Base-by-base conservation (phyloP, 1,140 invertebrate species). In the Chrysoperla carnea region DNA sequence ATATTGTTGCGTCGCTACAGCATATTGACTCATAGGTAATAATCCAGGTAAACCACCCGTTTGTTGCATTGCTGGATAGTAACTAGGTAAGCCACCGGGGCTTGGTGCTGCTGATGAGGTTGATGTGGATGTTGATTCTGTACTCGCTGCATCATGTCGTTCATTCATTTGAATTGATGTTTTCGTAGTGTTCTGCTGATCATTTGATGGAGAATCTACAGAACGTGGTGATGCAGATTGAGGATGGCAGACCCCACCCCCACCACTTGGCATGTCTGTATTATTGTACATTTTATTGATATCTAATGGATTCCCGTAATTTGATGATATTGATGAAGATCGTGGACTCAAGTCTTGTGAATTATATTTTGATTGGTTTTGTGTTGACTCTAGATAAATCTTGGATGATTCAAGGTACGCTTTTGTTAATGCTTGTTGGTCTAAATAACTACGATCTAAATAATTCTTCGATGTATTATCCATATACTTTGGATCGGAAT, bases 311-410 rank as follows among this genome's bases (percentile, higher is more conserved):
- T 77, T 51, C 67, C 46, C 72, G 48, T 63, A 63, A 6, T 63
- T 60, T 8, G 42, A 33, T n/a, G 6, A 57, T 52, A 0, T 43
- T 6, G 42, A 33, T n/a, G 6, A 57, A 50, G 0, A 40, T 33
- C 31, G 2, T 4, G 31, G 31, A 33, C 31, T 33, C 6, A 33
- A 6, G 29, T 35, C 28, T 48, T 37, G 29, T 29, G 33, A 9
- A 33, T 33, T 33, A 33, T 33, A 33, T 33, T 33, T 33, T 2
- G 31, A 33, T 23, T 23, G 17, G 17, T 23, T 23, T 23, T 23
- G 17, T 67, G 47, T 80, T 78, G 47, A 72, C 72, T 83, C 79
- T 73, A 82, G 80, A 60, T 84, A 84, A 64, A 84, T 76, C 54
- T 81, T 79, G 7, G 75, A 76, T 8, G 70, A 69, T 53, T 81